These are phyloP conservation scores for Cinara cedri DNA, from an alignment of 2,888 invertebrate species.

Conservation along the genomic window DNA sequence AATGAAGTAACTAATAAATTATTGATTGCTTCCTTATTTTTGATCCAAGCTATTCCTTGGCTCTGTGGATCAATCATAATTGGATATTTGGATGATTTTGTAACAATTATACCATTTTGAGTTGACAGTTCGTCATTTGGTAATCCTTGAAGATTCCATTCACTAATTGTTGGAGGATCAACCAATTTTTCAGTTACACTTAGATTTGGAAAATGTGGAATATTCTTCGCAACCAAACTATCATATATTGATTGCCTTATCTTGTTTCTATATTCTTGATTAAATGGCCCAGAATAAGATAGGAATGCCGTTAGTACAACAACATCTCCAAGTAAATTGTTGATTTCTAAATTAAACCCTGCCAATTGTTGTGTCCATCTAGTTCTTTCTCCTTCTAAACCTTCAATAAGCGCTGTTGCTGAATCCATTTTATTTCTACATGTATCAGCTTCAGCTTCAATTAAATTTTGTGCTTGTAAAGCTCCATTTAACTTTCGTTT, in stretches of 20 bases:
- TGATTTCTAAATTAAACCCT: constrained; percentile 87
- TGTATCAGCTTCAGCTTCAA: constrained; percentile 90
- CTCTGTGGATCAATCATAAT: constrained; percentile 93
- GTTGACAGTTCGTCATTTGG: constrained; percentile 96
- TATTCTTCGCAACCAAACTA: constrained; percentile 75
- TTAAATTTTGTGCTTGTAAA: constrained; percentile 86
- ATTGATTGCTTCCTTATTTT: constrained; percentile 86
- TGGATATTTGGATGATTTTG: constrained; percentile 93
- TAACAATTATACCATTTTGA: constrained; percentile 95
- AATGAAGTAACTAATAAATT: constrained; percentile 91
- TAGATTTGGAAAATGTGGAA: constrained; percentile 84
- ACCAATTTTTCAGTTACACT: constrained; percentile 91
- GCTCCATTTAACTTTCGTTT: constrained; percentile 93
- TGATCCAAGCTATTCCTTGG: constrained; percentile 97
- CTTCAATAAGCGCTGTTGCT: constrained; percentile 93
- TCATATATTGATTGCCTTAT: constrained; percentile 86
- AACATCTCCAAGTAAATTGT: constrained; percentile 91
- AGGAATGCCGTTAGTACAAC: constrained; percentile 92
- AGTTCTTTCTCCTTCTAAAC: constrained; percentile 88
- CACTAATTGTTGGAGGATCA: constrained; percentile 82
- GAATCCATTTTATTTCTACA: constrained; percentile 96
- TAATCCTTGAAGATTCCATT: constrained; percentile 94
- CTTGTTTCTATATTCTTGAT: constrained; percentile 88
- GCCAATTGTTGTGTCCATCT: constrained; percentile 96
- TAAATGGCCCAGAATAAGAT: constrained; percentile 95